These are phyloP conservation scores for Labeo catla DNA, from an alignment of 2,113 vertebrate genomes.

Conservation along the genomic window DNA sequence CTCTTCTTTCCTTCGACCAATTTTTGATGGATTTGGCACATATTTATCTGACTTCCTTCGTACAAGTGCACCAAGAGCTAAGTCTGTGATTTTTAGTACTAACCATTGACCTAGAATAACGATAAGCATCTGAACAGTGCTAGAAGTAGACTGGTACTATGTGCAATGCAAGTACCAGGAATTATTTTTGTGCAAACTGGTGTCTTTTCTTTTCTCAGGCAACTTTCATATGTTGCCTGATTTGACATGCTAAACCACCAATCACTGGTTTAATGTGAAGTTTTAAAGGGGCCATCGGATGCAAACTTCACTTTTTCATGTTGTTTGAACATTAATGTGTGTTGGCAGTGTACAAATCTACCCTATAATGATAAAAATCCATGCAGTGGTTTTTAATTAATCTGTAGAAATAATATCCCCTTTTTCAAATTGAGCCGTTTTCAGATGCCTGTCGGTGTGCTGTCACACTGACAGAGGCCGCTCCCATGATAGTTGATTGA, in stretches of 20 bases:
- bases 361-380: too few species aligned
- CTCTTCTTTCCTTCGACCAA: constrained; percentile 30
- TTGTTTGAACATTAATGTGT: too few species aligned
- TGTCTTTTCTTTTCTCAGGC: background rate
- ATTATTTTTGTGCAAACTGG: background rate
- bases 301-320: too few species aligned
- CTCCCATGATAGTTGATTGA: too few species aligned
- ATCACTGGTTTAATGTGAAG: background rate
- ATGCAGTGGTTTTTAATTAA: too few species aligned
- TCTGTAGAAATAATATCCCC: too few species aligned
- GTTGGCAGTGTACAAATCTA: too few species aligned
- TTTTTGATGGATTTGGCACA: constrained; percentile 51
- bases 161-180: background rate
- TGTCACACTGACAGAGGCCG: too few species aligned
- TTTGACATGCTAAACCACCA: background rate
- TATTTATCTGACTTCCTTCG: background rate
- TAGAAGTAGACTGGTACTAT: background rate
- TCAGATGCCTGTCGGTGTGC: too few species aligned
- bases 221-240: background rate
- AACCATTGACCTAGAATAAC: constrained; percentile 41
- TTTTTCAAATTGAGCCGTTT: too few species aligned
- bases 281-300: too few species aligned
- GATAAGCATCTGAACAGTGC: constrained; percentile 4
- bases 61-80: background rate
- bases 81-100: background rate